Evolutionary conservation across 2,888 invertebrate genomes (phyloP), one percentile per base, ranked within the genome.

Genomic region (Chrysotoxum bicinctum): DNA sequence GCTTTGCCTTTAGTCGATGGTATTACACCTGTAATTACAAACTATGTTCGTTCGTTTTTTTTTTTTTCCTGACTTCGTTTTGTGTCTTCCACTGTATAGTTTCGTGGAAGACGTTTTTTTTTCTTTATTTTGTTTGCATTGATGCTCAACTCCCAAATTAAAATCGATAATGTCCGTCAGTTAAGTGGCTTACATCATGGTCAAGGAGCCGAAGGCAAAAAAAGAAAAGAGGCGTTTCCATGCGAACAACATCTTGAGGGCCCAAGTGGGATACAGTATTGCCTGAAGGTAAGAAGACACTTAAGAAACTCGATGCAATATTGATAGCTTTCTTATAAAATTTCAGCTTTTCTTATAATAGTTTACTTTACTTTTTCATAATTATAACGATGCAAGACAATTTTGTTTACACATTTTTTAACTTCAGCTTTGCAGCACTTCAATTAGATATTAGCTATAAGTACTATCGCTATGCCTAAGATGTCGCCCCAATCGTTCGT

Each of bases 91-190:
- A 54, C 60, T 68, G 73, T 74, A 52, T 58, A 50, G 48, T 50
- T 78, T 66, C 66, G 35, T 62, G 21, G 56, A 37, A 40, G 70
- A 48, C 37, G 4, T 30, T 64, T 45, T 40, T 64, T 64, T 23
- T 2, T 26, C 4, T 35, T 66, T 66, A 26, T 66, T 50, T 72
- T 52, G 60, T 48, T 40, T 68, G 45, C 60, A 35, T 78, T 83
- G 56, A 74, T 78, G 83, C 73, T 83, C 73, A 74, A 40, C 54
- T 78, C 62, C 69, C 56, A 64, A 74, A 79, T 87, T 79, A 85
- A 75, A 75, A 85, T 77, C 75, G 85, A 85, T 85, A 82, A 85
- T 79, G 85, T 85, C 48, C 85, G 78, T 73, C 79, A 79, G 73
- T 83, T 83, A 83, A 83, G 78, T 70, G 74, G 78, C 72, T 73